Percentiles rank a stretch among this genome's conserved stretches.
phyloP scores from a whole-genome alignment of 2,888 invertebrate species.

The Maniola hyperantus region DNA sequence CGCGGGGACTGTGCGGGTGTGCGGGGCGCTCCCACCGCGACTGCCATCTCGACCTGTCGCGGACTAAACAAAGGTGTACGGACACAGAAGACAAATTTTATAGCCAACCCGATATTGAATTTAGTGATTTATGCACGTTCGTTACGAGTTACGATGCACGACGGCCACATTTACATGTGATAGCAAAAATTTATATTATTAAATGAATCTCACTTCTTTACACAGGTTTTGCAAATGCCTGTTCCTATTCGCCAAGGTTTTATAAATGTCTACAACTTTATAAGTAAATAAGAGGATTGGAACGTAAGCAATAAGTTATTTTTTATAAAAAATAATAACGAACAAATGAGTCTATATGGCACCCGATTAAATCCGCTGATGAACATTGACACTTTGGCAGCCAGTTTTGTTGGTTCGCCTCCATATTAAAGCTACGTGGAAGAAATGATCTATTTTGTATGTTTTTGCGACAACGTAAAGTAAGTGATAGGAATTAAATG shows the following conservation, averaged over 20 bases:
- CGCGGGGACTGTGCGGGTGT: too few species aligned
- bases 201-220: neutral
- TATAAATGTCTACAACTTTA: neutral
- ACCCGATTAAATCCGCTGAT: too few species aligned
- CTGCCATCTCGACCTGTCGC: too few species aligned
- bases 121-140: constrained; percentile 62
- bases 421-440: neutral
- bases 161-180: neutral
- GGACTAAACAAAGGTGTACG: constrained; percentile 58
- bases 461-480: too few species aligned
- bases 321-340: too few species aligned
- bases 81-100: constrained; percentile 70
- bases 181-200: constrained; percentile 1
- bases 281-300: neutral
- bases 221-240: constrained; percentile 5
- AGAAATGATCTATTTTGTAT: neutral
- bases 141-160: constrained; percentile 49
- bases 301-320: too few species aligned
- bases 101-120: constrained; percentile 66
- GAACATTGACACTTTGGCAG: too few species aligned
- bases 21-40: too few species aligned
- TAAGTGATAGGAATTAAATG: too few species aligned
- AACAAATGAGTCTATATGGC: too few species aligned
- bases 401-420: too few species aligned
- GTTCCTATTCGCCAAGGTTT: neutral